Conservation (phyloP, 2,888 invertebrate species). For the Conops quadrifasciatus region DNA sequence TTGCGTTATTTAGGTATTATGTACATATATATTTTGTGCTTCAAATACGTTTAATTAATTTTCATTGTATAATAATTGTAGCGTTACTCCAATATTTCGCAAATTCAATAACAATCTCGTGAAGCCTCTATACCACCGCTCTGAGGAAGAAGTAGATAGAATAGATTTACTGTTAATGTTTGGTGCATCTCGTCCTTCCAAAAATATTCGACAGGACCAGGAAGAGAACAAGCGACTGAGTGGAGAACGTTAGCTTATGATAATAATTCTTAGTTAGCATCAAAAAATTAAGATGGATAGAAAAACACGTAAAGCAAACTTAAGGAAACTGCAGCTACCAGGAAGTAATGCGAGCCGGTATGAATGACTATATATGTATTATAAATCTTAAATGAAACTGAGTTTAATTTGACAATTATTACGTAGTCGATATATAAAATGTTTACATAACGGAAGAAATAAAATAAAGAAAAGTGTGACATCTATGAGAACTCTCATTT, state of each 20-base stretch:
- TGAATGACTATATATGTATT: constrained; percentile 17
- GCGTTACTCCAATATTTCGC: constrained; percentile 54
- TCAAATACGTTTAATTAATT: no score
- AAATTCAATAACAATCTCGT: constrained; percentile 49
- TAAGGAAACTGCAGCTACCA: constrained; percentile 56
- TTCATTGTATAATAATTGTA: constrained; percentile 36
- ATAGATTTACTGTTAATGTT: constrained; percentile 51
- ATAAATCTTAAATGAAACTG: no score
- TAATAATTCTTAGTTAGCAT: neutral
- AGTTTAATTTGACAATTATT: neutral
- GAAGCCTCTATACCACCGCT: constrained; percentile 37
- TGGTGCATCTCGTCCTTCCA: constrained; percentile 48
- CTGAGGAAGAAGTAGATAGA: constrained; percentile 55
- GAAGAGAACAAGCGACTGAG: constrained; percentile 50
- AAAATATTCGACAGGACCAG: constrained; percentile 51
- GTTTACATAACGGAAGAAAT: no score
- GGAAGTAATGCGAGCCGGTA: constrained; percentile 52
- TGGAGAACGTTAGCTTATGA: constrained; percentile 47
- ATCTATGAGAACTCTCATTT: no score
- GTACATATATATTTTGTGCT: constrained; percentile 51
- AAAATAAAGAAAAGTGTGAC: constrained; percentile 8
- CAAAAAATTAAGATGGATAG: constrained; percentile 51
- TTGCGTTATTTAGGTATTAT: constrained; percentile 48
- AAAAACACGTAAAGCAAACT: constrained; percentile 54
- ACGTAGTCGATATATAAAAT: neutral